Evolutionary conservation across 1,140 invertebrate genomes (phyloP).

Genomic region (Papilio polytes): DNA sequence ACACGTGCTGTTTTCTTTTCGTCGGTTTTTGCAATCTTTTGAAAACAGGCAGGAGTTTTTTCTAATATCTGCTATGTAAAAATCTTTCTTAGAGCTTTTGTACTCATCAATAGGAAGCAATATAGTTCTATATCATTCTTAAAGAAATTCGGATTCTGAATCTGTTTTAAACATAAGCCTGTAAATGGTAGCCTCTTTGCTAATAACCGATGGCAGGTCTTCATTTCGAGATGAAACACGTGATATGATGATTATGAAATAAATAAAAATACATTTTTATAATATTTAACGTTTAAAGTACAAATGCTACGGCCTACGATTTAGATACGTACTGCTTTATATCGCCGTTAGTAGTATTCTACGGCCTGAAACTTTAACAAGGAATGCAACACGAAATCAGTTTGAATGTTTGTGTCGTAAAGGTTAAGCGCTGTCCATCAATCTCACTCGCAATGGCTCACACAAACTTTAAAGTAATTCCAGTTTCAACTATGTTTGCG

Average conservation of each 20-base stretch:
- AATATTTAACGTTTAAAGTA: too few species aligned
- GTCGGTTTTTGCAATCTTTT: conserved; percentile 8
- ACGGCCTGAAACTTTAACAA: background rate
- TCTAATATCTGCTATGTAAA: conserved; percentile 8
- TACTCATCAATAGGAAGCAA: background rate
- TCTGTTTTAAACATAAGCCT: background rate
- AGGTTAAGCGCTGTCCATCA: conserved; percentile 28
- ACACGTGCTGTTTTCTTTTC: conserved; percentile 17
- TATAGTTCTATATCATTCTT: background rate
- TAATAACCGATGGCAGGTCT: background rate
- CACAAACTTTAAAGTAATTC: conserved; percentile 25
- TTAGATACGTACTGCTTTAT: background rate
- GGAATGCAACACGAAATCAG: conserved; percentile 8
- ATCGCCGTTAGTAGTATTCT: background rate
- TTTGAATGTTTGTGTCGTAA: conserved; percentile 13
- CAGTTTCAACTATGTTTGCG: conserved; percentile 12
- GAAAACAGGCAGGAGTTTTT: conserved; percentile 5
- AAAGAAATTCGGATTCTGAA: background rate
- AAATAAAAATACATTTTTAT: too few species aligned
- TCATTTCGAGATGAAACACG: background rate
- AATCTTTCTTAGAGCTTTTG: background rate
- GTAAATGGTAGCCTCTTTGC: background rate
- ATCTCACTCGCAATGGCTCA: conserved; percentile 3
- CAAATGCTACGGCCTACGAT: background rate
- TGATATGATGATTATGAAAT: too few species aligned